A percentile compares a stretch with the other conserved stretches of the same genome.
Conservation (phyloP, 2,888 invertebrate genomes). For the Ennomos quercinarius region DNA sequence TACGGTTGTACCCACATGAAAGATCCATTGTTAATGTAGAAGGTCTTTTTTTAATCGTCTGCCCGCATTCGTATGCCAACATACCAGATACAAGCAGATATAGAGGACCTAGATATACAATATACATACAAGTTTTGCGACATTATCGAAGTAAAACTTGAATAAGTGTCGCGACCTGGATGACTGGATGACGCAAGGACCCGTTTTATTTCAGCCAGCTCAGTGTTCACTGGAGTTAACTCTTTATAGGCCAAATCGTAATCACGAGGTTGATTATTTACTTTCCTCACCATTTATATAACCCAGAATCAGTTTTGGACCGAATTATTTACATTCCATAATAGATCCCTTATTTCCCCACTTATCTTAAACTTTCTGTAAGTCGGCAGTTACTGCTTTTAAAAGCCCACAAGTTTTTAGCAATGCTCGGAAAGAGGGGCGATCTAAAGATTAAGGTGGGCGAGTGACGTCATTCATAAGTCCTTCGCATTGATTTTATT, state of each 20-base stretch:
- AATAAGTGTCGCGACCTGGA: constrained; percentile 48
- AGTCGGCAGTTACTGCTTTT: constrained; percentile 8
- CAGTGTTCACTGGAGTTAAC: constrained; percentile 33
- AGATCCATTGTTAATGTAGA: constrained; percentile 64
- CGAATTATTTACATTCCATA: constrained; percentile 2
- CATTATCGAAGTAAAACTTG: constrained; percentile 26
- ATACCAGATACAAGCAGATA: constrained; percentile 6
- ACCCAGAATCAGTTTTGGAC: not conserved
- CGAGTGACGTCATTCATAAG: constrained; percentile 25
- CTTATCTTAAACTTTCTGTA: constrained; percentile 6
- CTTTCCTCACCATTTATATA: too few species aligned
- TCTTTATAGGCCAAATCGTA: constrained; percentile 16
- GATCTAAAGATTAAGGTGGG: constrained; percentile 19
- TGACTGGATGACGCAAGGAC: constrained; percentile 58
- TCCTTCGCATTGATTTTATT: constrained; percentile 20
- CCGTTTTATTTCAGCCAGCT: constrained; percentile 43
- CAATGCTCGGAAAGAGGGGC: constrained; percentile 7
- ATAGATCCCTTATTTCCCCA: constrained; percentile 6
- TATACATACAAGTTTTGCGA: constrained; percentile 27
- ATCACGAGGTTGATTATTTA: constrained; percentile 11
- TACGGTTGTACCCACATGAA: constrained; percentile 41
- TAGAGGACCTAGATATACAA: constrained; percentile 10
- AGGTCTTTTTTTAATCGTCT: constrained; percentile 59
- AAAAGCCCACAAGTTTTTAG: constrained; percentile 15
- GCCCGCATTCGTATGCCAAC: constrained; percentile 43